Conservation (phyloP, 30 jellyfish, hydroid and myxozoan species). For the Aurelia aurita region DNA sequence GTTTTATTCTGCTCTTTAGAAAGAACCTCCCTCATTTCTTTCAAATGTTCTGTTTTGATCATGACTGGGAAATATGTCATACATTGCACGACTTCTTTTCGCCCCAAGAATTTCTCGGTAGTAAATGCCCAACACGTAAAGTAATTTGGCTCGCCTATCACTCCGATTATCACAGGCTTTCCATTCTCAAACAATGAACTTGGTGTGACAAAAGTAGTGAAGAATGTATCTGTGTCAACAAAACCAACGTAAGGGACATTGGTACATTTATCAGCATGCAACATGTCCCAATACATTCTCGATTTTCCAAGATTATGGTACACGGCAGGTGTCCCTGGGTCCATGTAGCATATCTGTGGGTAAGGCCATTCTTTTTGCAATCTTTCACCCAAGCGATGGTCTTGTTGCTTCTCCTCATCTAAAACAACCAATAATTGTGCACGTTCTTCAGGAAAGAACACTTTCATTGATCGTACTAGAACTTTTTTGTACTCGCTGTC, state of each 20-base stretch:
- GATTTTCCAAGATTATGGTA: conserved; percentile 47
- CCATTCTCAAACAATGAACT: conserved; percentile 46
- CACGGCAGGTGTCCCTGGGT: conserved; percentile 20
- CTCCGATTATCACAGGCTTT: conserved; percentile 62
- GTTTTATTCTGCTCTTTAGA: conserved; percentile 31
- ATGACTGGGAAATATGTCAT: conserved; percentile 79
- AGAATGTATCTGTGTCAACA: conserved; percentile 74
- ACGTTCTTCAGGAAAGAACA: conserved; percentile 70
- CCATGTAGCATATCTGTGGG: conserved; percentile 61
- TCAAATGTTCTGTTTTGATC: conserved; percentile 48
- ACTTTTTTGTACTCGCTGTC: conserved; percentile 24
- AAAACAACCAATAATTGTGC: conserved; percentile 53
- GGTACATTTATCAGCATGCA: conserved; percentile 65
- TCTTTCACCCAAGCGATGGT: conserved; percentile 57
- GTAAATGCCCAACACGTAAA: conserved; percentile 51
- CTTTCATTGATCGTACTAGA: conserved; percentile 43
- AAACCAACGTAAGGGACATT: conserved; percentile 59
- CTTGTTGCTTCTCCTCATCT: conserved; percentile 57
- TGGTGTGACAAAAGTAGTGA: conserved; percentile 72
- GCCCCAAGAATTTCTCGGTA: conserved; percentile 49
- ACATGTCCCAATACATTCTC: conserved; percentile 75
- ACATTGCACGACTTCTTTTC: conserved; percentile 64
- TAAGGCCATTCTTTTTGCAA: conserved; percentile 56
- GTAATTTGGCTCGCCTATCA: conserved; percentile 35
- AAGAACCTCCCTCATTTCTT: conserved; percentile 52